A percentile compares a stretch with the other conserved stretches of the same genome.
Evolutionary conservation across 2,888 invertebrate species (phyloP).

Genomic region (Itoplectis maculator): DNA sequence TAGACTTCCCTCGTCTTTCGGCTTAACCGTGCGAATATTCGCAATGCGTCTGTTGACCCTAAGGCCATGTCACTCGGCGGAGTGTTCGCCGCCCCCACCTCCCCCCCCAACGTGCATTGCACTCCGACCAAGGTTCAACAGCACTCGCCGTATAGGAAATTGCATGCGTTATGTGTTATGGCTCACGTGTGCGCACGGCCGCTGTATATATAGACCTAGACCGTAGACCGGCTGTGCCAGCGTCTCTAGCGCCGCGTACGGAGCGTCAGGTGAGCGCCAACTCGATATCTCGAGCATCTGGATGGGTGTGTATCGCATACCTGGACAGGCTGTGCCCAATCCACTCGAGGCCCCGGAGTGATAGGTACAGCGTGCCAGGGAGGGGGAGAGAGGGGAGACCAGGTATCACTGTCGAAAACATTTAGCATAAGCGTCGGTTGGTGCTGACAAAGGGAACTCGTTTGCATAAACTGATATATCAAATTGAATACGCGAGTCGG

Average conservation of each 20-base stretch:
- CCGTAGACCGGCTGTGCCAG: no score
- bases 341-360: background rate
- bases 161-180: background rate
- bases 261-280: conserved; percentile 3
- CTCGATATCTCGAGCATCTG: background rate
- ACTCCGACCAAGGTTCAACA: conserved; percentile 71
- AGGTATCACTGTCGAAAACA: no score
- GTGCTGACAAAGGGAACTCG: no score
- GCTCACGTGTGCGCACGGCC: background rate
- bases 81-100: conserved; percentile 34
- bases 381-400: no score
- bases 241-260: conserved; percentile 4
- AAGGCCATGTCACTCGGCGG: background rate
- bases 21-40: conserved; percentile 7
- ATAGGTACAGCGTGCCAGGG: no score
- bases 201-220: conserved; percentile 8
- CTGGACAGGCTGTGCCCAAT: background rate
- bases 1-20: background rate
- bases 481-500: no score
- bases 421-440: no score
- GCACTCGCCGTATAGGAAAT: background rate
- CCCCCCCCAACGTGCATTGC: conserved; percentile 66
- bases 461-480: no score
- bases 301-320: conserved; percentile 4
- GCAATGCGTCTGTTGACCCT: background rate